These are phyloP conservation scores for Sisor rabdophorus DNA, from an alignment of 2,113 vertebrate species.

Conservation along the genomic window DNA sequence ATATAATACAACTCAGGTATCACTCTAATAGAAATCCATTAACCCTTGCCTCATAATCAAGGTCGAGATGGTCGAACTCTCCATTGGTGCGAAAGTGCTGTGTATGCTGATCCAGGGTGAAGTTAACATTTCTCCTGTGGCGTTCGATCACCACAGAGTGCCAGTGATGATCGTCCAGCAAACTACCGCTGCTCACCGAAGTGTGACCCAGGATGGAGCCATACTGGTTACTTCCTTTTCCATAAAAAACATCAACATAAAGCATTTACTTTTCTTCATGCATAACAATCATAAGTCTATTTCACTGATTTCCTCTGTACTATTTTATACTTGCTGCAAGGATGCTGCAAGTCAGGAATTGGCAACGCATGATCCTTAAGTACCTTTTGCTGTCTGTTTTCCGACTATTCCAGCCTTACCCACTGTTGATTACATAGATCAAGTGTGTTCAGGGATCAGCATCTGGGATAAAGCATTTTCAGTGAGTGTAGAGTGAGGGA, in stretches of 20 bases:
- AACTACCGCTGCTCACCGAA: constrained; percentile 86
- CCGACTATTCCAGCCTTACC: no score
- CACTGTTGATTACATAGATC: no score
- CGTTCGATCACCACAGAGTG: constrained; percentile 91
- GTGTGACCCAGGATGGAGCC: constrained; percentile 96
- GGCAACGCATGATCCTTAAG: no score
- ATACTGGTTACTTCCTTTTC: constrained; percentile 87
- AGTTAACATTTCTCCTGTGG: constrained; percentile 91
- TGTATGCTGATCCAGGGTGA: constrained; percentile 86
- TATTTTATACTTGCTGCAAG: no score
- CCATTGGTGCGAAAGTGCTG: constrained; percentile 97
- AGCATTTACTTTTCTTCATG: background rate
- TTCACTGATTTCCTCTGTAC: no score
- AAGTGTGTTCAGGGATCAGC: no score
- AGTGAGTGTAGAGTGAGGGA: no score
- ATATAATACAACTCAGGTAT: background rate
- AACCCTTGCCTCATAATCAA: constrained; percentile 95
- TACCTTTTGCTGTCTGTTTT: no score
- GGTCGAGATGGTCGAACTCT: constrained; percentile 94
- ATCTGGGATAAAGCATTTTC: no score
- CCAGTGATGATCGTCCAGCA: constrained; percentile 96
- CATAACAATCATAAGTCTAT: background rate
- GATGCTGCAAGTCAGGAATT: no score
- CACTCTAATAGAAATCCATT: background rate
- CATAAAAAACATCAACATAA: background rate